Evolutionary conservation across 2,888 invertebrate genomes (phyloP).

Genomic region (Phasia obesa): DNA sequence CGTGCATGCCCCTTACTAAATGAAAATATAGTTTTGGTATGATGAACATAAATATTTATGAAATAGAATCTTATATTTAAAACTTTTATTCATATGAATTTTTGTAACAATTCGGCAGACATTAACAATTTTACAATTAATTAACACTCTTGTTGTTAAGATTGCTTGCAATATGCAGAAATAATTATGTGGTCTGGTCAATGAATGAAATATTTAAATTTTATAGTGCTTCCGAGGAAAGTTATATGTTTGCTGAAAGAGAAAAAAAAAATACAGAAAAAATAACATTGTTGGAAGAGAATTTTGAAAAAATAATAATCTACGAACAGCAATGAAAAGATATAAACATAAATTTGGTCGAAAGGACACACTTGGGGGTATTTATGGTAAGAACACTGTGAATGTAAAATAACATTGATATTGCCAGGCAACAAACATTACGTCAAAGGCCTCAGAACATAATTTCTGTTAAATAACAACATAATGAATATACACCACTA

Average conservation of each 20-base stretch:
- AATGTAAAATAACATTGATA: constrained; percentile 62
- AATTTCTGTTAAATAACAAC: constrained; percentile 33
- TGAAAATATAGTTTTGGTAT: too few species aligned
- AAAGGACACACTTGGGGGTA: constrained; percentile 59
- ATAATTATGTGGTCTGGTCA: not conserved
- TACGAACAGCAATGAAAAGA: not conserved
- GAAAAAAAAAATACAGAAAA: not conserved
- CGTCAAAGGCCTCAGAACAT: not conserved
- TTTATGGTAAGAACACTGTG: constrained; percentile 39
- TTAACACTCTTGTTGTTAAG: too few species aligned
- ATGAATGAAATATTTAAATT: constrained; percentile 29
- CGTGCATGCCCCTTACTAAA: too few species aligned
- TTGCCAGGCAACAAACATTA: not conserved
- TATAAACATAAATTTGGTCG: constrained; percentile 26
- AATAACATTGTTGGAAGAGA: not conserved
- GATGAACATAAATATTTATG: too few species aligned
- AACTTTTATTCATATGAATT: too few species aligned
- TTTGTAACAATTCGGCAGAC: too few species aligned
- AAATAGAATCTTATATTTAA: too few species aligned
- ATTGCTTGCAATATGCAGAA: too few species aligned
- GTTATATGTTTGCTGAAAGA: constrained; percentile 11
- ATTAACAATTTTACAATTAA: too few species aligned
- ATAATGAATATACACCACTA: not conserved
- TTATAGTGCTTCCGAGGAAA: constrained; percentile 21
- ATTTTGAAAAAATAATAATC: not conserved